Percentiles rank a stretch among this genome's conserved stretches.
Conservation (phyloP, 2,797 vertebrate genomes). For the Eulemur albifrons region DNA sequence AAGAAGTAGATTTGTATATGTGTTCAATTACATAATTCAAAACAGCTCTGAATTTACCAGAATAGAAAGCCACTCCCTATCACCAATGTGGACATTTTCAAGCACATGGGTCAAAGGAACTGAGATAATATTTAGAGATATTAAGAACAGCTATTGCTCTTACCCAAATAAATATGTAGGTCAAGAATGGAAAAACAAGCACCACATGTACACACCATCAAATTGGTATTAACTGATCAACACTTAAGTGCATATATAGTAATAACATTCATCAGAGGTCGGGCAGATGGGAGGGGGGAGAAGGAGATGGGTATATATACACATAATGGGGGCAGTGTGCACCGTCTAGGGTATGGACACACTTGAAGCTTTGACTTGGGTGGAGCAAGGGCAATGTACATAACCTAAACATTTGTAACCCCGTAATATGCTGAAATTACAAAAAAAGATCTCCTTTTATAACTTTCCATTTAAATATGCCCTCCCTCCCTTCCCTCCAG, state of each 20-base stretch:
- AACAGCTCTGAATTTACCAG: not conserved
- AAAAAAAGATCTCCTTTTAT: not conserved
- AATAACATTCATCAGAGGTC: no score
- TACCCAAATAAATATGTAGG: not conserved
- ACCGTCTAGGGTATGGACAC: no score
- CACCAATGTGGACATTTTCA: not conserved
- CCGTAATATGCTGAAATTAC: no score
- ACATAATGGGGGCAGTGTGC: no score
- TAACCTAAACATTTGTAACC: no score
- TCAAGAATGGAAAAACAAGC: not conserved
- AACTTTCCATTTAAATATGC: not conserved
- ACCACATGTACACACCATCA: no score
- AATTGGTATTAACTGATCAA: no score
- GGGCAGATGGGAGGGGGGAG: no score
- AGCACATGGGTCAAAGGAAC: not conserved
- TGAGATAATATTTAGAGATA: not conserved
- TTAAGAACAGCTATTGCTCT: not conserved
- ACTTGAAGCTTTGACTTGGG: no score
- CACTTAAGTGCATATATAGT: no score
- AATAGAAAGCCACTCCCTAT: not conserved
- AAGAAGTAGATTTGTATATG: not conserved
- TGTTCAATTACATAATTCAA: not conserved
- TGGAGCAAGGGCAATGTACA: no score
- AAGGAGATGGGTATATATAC: no score
- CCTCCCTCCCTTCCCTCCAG: not conserved